Base-by-base conservation (phyloP, 2,888 invertebrate species). In the Meandrusa payeni region DNA sequence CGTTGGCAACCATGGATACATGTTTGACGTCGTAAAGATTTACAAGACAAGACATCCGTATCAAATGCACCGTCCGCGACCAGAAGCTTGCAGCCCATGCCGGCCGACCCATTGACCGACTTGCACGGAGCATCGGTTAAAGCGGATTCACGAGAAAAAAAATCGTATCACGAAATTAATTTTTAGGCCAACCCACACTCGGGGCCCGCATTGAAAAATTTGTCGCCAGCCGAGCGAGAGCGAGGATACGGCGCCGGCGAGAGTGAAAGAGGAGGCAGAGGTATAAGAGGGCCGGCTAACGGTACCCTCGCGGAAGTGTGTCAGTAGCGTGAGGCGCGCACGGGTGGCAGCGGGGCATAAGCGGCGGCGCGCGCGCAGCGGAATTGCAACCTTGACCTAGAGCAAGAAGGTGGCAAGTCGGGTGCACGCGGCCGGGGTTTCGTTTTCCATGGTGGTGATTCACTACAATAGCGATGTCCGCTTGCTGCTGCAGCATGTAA, bases 381-480 rank as follows among this genome's bases (percentile, higher is more conserved):
- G 56, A 79, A 71, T 69, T 52, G 50, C 80, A 79, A 79, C 82
- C 81, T 83, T 85, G 82, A 82, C 75, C 75, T 55, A 29, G 22
- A 26, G 55, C 23, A 32, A 49, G 74, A 76, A 61, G 69, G 64
- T 69, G 54, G 70, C 55, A 56, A 65, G 58, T 78, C 50, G 65
- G 39, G 42, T 54, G 59, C 12, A 54, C 55, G 33, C 28, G 51
- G 54, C 54, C 62, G 60, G 76, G 80, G 77, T 87, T 87, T 87
- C 86, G 79, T 78, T 86, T 86, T 85, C 83, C 85, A 83, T 81
- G 83, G 79, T 77, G 76, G 64, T 79, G 83, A 79, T 80, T 83
- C 78, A 78, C 72, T 63, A 80, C 76, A 83, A 83, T 82, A 66
- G 71, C 63, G 61, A 68, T 70, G 75, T 76, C 72, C 71, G 76